Conservation (phyloP, 2,888 invertebrate species). For the Pseudoips prasinana region DNA sequence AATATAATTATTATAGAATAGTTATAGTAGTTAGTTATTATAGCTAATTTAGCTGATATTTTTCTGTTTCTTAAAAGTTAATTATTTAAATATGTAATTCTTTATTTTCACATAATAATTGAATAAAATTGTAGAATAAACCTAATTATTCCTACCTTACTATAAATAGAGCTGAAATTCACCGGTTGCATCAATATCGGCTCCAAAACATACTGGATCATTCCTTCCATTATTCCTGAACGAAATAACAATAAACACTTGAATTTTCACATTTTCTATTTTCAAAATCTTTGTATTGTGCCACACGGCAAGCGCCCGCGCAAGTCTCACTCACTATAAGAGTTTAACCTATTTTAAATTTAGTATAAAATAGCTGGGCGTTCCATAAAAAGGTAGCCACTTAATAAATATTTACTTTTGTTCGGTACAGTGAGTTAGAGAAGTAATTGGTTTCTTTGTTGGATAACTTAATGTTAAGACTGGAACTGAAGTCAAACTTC, state of each 20-base stretch:
- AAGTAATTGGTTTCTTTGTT: no score
- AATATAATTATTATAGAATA: no score
- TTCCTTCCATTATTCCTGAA: conserved; percentile 5
- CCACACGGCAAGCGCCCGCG: conserved; percentile 15
- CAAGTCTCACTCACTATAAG: conserved; percentile 13
- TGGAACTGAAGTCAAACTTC: no score
- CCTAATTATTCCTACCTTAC: no score
- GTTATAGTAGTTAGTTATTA: no score
- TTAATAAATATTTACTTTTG: conserved; percentile 47
- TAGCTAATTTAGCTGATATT: no score
- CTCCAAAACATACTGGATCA: conserved; percentile 31
- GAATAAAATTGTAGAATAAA: no score
- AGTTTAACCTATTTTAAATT: conserved; percentile 33
- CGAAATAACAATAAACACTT: not conserved
- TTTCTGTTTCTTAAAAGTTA: no score
- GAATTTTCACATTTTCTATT: conserved; percentile 7
- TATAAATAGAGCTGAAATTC: conserved; percentile 25
- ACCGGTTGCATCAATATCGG: conserved; percentile 30
- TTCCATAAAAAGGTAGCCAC: conserved; percentile 36
- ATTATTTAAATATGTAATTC: no score
- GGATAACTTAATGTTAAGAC: no score
- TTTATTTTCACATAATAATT: no score
- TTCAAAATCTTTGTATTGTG: conserved; percentile 1
- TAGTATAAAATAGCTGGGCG: conserved; percentile 21
- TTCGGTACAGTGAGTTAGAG: conserved; percentile 25